Evolutionary conservation across 2,888 invertebrate genomes (phyloP).

Genomic region (Glaucopsyche alexis): DNA sequence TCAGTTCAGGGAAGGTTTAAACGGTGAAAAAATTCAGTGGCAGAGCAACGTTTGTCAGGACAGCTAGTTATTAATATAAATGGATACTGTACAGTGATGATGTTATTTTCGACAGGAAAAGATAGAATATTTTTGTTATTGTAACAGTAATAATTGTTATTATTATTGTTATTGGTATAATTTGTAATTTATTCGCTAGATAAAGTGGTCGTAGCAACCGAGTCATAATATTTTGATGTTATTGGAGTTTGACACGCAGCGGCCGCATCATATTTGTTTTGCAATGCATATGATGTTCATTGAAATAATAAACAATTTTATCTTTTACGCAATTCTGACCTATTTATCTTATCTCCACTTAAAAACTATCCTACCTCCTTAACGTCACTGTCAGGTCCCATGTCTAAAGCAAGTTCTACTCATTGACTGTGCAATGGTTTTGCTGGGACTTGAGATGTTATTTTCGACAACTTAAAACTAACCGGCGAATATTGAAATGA

Average conservation of each 20-base stretch:
- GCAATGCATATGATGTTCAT: constrained; percentile 33
- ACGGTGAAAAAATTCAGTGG: too few relatives aligned
- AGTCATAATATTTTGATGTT: constrained; percentile 37
- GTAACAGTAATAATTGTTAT: not conserved
- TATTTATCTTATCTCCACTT: constrained; percentile 1
- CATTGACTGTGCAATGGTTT: not conserved
- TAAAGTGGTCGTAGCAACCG: constrained; percentile 34
- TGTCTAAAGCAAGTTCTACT: not conserved
- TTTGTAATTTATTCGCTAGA: constrained; percentile 9
- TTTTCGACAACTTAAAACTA: not conserved
- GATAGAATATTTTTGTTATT: too few relatives aligned
- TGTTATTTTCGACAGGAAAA: too few relatives aligned
- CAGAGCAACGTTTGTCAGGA: too few relatives aligned
- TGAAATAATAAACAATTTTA: constrained; percentile 31
- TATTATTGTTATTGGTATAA: constrained; percentile 8
- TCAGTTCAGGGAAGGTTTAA: too few relatives aligned
- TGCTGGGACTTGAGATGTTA: not conserved
- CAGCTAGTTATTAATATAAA: too few relatives aligned
- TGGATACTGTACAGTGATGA: too few relatives aligned
- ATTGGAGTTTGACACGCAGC: constrained; percentile 24
- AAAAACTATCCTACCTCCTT: not conserved
- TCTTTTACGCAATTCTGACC: constrained; percentile 27
- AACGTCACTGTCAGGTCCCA: not conserved
- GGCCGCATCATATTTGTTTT: constrained; percentile 35
- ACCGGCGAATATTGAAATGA: too few relatives aligned